These are phyloP conservation scores for Leptonema lineaticorne DNA, from an alignment of 1,140 invertebrate genomes.

Conservation along the genomic window DNA sequence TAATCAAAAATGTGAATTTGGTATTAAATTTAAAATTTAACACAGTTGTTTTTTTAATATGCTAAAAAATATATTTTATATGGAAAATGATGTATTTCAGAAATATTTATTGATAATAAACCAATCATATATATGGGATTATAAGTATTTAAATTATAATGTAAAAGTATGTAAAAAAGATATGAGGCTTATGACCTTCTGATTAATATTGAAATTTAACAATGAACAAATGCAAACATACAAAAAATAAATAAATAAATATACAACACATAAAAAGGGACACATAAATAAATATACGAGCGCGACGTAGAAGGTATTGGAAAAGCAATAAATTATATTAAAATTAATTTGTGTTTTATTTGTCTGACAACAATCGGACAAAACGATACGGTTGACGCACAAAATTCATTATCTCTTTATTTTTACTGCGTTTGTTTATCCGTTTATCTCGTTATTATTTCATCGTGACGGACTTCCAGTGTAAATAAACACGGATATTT, in stretches of 20 bases:
- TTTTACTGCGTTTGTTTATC: slow-evolving; percentile 12
- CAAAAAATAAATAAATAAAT: background rate
- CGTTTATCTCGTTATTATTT: slow-evolving; percentile 14
- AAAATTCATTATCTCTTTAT: slow-evolving; percentile 18
- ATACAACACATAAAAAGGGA: background rate
- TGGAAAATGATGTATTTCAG: too few species aligned
- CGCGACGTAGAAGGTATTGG: background rate
- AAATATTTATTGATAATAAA: too few species aligned
- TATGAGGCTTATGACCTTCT: background rate
- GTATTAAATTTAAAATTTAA: too few species aligned
- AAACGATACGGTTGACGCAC: slow-evolving; percentile 3
- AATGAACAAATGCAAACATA: background rate
- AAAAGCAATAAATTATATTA: background rate
- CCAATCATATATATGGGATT: too few species aligned
- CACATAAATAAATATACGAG: background rate
- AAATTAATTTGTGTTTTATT: background rate
- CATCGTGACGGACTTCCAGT: slow-evolving; percentile 10
- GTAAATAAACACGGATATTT: slow-evolving; percentile 15
- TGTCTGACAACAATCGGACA: slow-evolving; percentile 4
- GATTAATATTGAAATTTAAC: background rate
- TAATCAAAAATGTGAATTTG: too few species aligned
- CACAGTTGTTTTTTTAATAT: too few species aligned
- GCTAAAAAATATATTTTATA: too few species aligned
- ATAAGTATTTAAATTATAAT: too few species aligned
- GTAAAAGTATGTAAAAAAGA: background rate